Evolutionary conservation across 2,888 invertebrate species (phyloP).

Genomic region (Drosophila robusta): DNA sequence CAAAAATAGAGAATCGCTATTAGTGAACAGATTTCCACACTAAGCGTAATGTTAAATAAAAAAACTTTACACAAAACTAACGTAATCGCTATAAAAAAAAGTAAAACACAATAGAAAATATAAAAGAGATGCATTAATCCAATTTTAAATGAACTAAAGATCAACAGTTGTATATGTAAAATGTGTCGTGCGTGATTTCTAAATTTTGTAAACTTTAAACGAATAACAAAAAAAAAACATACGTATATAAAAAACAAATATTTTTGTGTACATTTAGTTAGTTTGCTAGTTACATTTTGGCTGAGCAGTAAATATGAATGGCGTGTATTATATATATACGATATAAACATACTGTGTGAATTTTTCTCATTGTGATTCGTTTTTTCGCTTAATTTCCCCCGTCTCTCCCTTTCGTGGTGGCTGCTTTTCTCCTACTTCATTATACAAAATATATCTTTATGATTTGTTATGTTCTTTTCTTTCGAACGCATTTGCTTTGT

Average conservation of each 20-base stretch:
- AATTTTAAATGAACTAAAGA: slow-evolving; percentile 45
- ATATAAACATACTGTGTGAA: slow-evolving; percentile 47
- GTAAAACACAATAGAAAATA: slow-evolving; percentile 6
- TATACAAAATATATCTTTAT: slow-evolving; percentile 19
- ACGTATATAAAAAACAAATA: slow-evolving; percentile 44
- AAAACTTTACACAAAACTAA: slow-evolving; percentile 12
- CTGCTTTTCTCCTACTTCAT: slow-evolving; percentile 33
- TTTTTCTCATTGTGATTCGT: slow-evolving; percentile 61
- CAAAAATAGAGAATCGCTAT: slow-evolving; percentile 52
- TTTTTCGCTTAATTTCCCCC: slow-evolving; percentile 24
- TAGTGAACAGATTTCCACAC: slow-evolving; percentile 47
- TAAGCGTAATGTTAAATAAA: slow-evolving; percentile 65
- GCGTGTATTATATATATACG: slow-evolving; percentile 57
- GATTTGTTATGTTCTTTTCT: slow-evolving; percentile 14
- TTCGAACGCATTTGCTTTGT: slow-evolving; percentile 41
- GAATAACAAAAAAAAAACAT: slow-evolving; percentile 32
- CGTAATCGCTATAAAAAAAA: slow-evolving; percentile 30
- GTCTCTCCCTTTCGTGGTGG: slow-evolving; percentile 23
- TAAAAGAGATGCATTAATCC: slow-evolving; percentile 22
- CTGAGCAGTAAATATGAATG: slow-evolving; percentile 31
- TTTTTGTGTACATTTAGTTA: slow-evolving; percentile 73
- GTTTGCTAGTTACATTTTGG: slow-evolving; percentile 64
- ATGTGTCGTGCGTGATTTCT: slow-evolving; percentile 74
- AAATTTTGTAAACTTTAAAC: slow-evolving; percentile 66
- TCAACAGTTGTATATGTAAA: slow-evolving; percentile 61